phyloP scores from a whole-genome alignment of 1,140 invertebrate species.

The Spodoptera frugiperda region DNA sequence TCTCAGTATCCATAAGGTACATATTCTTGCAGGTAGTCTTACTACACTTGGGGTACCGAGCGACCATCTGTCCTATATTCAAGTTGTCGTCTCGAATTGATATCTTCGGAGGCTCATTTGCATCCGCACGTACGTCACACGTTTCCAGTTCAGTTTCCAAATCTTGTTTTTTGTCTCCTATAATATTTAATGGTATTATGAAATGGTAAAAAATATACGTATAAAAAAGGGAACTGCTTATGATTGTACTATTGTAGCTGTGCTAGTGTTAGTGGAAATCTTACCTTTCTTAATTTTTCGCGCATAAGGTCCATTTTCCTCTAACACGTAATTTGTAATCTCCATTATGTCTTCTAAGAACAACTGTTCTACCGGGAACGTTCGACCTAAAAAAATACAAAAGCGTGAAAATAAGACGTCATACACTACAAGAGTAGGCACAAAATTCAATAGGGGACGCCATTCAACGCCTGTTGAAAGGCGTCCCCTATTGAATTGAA shows the following conservation, averaged over 20 bases:
- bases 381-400: slow-evolving; percentile 83
- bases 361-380: slow-evolving; percentile 93
- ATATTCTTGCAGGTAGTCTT: slow-evolving; percentile 90
- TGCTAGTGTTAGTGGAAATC: too few species aligned
- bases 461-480: too few species aligned
- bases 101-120: slow-evolving; percentile 85
- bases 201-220: too few species aligned
- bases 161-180: slow-evolving; percentile 80
- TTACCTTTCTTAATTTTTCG: slow-evolving; percentile 88
- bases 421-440: neutral
- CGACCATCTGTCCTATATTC: slow-evolving; percentile 88
- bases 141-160: slow-evolving; percentile 88
- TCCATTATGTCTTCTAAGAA: slow-evolving; percentile 93
- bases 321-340: slow-evolving; percentile 89
- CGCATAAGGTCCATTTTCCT: slow-evolving; percentile 90
- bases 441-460: too few species aligned
- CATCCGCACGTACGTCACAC: slow-evolving; percentile 86
- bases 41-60: slow-evolving; percentile 84
- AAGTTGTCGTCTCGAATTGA: slow-evolving; percentile 90
- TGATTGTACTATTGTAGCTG: too few species aligned
- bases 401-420: slow-evolving; percentile 8
- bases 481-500: too few species aligned
- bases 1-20: slow-evolving; percentile 91
- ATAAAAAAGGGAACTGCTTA: too few species aligned
- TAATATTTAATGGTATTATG: neutral